Conservation (phyloP, 2,888 invertebrate species). For the Onthophagus sagittarius region DNA sequence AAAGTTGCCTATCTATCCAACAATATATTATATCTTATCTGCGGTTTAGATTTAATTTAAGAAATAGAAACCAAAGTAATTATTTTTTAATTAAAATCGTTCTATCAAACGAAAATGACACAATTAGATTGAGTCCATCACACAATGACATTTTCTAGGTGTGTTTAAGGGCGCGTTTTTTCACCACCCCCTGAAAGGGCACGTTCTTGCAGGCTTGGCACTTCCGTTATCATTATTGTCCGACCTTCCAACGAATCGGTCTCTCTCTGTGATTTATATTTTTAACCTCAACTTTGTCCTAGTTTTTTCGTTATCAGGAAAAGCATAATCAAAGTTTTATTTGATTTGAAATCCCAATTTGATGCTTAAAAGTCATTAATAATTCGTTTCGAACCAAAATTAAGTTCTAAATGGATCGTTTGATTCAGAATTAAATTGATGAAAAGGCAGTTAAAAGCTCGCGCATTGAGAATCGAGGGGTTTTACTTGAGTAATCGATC, state of each 20-base stretch:
- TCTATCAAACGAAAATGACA: conserved; percentile 13
- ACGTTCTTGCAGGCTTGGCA: neutral
- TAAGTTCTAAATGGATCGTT: too few relatives aligned
- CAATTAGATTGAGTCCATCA: conserved; percentile 20
- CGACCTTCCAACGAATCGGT: neutral
- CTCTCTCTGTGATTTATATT: neutral
- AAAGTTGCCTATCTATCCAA: too few relatives aligned
- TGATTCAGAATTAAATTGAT: too few relatives aligned
- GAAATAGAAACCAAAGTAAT: neutral
- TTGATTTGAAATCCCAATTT: too few relatives aligned
- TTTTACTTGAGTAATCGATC: conserved; percentile 30
- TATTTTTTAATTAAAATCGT: neutral
- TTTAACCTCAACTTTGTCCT: neutral
- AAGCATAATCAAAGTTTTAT: neutral
- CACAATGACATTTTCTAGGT: conserved; percentile 23
- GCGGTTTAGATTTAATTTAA: too few relatives aligned
- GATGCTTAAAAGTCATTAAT: too few relatives aligned
- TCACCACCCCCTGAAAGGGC: neutral
- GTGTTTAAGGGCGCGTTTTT: conserved; percentile 19
- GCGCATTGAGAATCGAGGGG: too few relatives aligned
- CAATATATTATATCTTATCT: too few relatives aligned
- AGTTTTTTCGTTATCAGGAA: neutral
- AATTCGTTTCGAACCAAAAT: too few relatives aligned
- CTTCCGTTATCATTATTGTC: neutral
- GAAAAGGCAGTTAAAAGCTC: too few relatives aligned